Evolutionary conservation across 2,113 vertebrate species (phyloP), one percentile per base, ranked within the genome.

Genomic region (Silurus meridionalis): DNA sequence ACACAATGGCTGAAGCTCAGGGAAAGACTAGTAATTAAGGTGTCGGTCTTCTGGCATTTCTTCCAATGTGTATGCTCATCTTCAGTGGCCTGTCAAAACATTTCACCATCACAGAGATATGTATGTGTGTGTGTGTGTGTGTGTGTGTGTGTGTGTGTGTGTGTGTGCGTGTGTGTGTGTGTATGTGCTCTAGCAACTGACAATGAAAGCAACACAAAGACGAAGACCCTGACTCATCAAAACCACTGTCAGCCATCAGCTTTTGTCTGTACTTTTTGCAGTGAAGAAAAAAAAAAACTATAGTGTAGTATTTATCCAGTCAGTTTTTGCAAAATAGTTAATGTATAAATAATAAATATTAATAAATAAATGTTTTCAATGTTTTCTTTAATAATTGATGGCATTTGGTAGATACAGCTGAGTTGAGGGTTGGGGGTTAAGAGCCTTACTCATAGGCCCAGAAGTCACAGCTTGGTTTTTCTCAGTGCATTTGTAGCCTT

Each of bases 1-100:
- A 86, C 66, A 79, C 72, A 37, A 72, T 78, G 37, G 64, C 88
- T 87, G 83, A 72, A 80, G 64, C 61, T 61, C 60, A 46, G 55
- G 55, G 69, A 74, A 83, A 58, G 28, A 28, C 55, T 74, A 60
- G 69, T 74, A 74, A 83, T 83, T 83, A 83, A 74, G 82, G 82
- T 83, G 82, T 83, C 82, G 82, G 55, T 72, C 67, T 83, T 83
- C 67, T 83, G 67, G 55, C 67, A 58, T 83, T 74, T 11, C 37
- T 72, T 83, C 67, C 67, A 80, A 60, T 84, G 77, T 85, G 86
- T 86, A 85, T 85, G 86, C 83, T 86, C 78, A 64, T 83, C 83
- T 64, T 71, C 67, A 60, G 67, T 52, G 67, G 21, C 67, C 55
- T 83, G 82, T 83, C 82, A 83, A 74, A 83, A 83, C 82, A 83